These are phyloP conservation scores for Pimpla rufipes DNA, from an alignment of 2,888 invertebrate species.

Conservation along the genomic window DNA sequence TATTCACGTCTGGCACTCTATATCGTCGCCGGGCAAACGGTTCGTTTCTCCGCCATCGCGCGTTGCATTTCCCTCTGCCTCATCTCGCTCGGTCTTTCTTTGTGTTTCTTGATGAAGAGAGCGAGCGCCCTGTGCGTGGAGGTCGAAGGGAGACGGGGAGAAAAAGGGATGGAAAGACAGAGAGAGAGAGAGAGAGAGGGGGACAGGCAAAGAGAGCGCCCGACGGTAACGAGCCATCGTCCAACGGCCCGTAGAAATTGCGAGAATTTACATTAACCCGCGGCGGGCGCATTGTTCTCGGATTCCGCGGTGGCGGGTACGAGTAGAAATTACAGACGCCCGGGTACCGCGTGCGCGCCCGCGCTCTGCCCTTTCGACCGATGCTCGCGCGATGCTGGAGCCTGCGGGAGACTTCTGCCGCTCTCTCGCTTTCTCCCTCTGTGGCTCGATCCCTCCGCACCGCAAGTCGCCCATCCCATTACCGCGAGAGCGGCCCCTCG, in stretches of 20 bases:
- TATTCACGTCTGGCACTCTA: conserved; percentile 41
- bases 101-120: conserved; percentile 56
- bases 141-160: neutral
- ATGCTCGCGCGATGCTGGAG: neutral
- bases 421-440: neutral
- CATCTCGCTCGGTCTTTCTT: conserved; percentile 53
- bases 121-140: too few relatives aligned
- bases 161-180: neutral
- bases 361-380: conserved; percentile 37
- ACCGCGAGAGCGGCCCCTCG: neutral
- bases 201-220: neutral
- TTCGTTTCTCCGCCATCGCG: conserved; percentile 35
- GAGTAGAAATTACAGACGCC: conserved; percentile 65
- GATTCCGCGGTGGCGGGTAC: conserved; percentile 59
- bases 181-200: neutral
- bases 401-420: too few relatives aligned
- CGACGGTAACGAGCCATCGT: conserved; percentile 64
- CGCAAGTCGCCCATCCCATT: conserved; percentile 30
- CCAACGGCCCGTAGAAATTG: conserved; percentile 68
- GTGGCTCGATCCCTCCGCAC: conserved; percentile 9
- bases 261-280: conserved; percentile 72
- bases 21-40: conserved; percentile 52
- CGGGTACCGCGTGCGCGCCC: conserved; percentile 2
- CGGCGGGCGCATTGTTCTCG: conserved; percentile 66
- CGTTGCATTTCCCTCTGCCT: conserved; percentile 31